These are phyloP conservation scores for Portunus trituberculatus DNA, from an alignment of 1,140 invertebrate species.

Conservation along the genomic window DNA sequence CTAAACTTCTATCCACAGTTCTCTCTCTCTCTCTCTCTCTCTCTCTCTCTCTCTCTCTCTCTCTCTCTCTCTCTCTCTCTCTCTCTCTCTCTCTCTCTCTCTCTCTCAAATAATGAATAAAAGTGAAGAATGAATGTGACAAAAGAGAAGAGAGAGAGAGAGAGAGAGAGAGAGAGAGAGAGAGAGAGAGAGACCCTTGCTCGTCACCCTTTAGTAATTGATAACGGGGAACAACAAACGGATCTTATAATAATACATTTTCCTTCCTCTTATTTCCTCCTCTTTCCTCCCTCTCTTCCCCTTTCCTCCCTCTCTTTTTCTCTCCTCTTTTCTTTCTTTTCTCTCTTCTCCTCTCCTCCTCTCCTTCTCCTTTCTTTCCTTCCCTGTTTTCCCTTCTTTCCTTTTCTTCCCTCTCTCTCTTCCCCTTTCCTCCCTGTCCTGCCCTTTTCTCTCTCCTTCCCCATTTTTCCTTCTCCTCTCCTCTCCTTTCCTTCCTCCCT, in stretches of 20 bases:
- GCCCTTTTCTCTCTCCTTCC: neutral
- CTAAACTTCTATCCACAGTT: too few relatives aligned
- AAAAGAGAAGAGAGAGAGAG: too few relatives aligned
- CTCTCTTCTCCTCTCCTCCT: neutral
- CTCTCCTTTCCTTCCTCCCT: neutral
- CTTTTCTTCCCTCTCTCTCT: neutral
- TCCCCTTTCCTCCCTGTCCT: neutral
- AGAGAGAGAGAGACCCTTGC: too few relatives aligned
- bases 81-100: neutral
- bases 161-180: too few relatives aligned
- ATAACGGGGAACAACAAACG: too few relatives aligned
- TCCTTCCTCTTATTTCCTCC: too few relatives aligned
- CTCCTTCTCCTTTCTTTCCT: neutral
- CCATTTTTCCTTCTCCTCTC: neutral
- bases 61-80: conserved; percentile 35
- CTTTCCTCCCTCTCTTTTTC: neutral
- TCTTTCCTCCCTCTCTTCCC: neutral
- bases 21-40: neutral
- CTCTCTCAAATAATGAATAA: too few relatives aligned
- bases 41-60: conserved; percentile 35
- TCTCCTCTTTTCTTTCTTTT: neutral
- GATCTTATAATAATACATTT: too few relatives aligned
- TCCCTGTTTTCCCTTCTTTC: neutral
- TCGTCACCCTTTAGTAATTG: too few relatives aligned
- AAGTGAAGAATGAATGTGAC: too few relatives aligned